A percentile compares a stretch with the other conserved stretches of the same genome.
These are phyloP conservation scores for Phalera bucephala DNA, from an alignment of 2,888 invertebrate species.

Conservation along the genomic window DNA sequence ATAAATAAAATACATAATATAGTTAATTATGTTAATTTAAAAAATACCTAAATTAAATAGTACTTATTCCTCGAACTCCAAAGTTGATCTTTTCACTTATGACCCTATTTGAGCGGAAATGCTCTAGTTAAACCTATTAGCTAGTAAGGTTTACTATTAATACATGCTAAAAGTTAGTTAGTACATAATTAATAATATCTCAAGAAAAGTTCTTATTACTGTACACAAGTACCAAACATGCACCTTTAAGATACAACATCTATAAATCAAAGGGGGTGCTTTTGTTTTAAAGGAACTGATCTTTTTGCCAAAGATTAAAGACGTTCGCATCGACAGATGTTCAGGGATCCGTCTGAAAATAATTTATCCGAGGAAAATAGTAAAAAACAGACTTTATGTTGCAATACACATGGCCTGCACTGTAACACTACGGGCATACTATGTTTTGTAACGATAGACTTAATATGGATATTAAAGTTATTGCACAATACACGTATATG, in stretches of 20 bases:
- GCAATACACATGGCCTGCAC: slow-evolving; percentile 42
- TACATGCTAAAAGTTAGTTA: too few species aligned
- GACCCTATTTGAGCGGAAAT: too few species aligned
- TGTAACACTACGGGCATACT: slow-evolving; percentile 17
- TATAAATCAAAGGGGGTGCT: slow-evolving; percentile 29
- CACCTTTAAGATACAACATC: slow-evolving; percentile 23
- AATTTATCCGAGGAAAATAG: slow-evolving; percentile 45
- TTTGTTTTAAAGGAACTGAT: slow-evolving; percentile 28
- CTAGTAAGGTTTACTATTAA: too few species aligned
- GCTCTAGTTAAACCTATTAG: too few species aligned
- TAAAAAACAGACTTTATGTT: slow-evolving; percentile 46
- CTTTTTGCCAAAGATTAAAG: slow-evolving; percentile 33
- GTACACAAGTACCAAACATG: slow-evolving; percentile 11
- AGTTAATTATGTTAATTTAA: too few species aligned
- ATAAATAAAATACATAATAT: too few species aligned
- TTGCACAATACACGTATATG: too few species aligned
- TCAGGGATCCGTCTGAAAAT: slow-evolving; percentile 41
- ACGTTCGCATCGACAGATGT: slow-evolving; percentile 42
- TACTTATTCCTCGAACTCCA: too few species aligned
- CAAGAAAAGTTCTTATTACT: too few species aligned
- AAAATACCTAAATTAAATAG: too few species aligned
- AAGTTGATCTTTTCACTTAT: too few species aligned
- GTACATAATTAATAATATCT: too few species aligned
- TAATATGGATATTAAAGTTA: slow-evolving; percentile 22
- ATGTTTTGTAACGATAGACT: slow-evolving; percentile 12